phyloP scores from a whole-genome alignment of 2,797 vertebrate genomes.

The Hapalemur alaotrensis region DNA sequence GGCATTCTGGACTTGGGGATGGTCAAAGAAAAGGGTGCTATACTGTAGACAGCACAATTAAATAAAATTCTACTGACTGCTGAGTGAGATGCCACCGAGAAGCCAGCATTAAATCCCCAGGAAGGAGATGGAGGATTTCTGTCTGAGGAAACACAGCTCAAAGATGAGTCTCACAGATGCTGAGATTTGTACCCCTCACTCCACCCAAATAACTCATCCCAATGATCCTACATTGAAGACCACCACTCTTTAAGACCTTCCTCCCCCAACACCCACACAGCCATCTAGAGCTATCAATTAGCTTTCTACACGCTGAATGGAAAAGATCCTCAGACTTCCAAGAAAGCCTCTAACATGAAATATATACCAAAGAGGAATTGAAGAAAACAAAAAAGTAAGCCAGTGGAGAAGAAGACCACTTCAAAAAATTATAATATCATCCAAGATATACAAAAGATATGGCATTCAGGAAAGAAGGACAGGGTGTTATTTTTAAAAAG shows the following conservation, averaged over 20 bases:
- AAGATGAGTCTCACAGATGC: background rate
- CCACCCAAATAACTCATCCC: background rate
- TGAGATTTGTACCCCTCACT: background rate
- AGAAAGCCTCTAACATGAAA: background rate
- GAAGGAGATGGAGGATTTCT: background rate
- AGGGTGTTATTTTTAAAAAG: background rate
- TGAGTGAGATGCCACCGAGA: background rate
- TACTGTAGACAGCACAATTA: background rate
- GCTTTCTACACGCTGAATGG: background rate
- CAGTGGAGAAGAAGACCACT: background rate
- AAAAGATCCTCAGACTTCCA: background rate
- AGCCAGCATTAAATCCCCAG: background rate
- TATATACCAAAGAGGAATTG: background rate
- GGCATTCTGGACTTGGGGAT: background rate
- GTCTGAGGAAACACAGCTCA: background rate
- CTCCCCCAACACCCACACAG: background rate
- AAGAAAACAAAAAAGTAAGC: conserved; percentile 1
- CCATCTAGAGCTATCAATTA: background rate
- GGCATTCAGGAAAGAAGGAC: background rate
- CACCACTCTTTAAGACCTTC: background rate
- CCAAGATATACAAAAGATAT: background rate
- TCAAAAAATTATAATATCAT: background rate
- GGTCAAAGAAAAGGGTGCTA: background rate
- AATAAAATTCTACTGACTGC: background rate
- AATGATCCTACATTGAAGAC: background rate